Conservation (phyloP, 2,888 invertebrate genomes). For the Agonopterix heracliana region DNA sequence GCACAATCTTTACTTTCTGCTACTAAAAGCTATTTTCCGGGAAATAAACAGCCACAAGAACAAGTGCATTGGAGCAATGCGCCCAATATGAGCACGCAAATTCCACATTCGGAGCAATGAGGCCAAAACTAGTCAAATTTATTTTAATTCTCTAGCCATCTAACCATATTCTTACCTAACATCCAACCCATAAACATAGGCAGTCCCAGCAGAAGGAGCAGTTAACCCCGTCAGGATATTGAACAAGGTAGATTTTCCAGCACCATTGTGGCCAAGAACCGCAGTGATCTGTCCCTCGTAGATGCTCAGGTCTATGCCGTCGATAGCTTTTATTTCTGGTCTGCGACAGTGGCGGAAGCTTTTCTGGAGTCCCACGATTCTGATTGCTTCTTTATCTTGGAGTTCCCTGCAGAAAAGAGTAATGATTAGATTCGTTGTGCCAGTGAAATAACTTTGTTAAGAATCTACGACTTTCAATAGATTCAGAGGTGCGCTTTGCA, state of each 20-base stretch:
- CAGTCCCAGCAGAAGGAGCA: constrained; percentile 83
- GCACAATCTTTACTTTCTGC: no score
- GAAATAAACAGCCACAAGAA: no score
- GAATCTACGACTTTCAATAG: background rate
- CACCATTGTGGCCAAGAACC: constrained; percentile 90
- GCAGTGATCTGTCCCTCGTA: constrained; percentile 92
- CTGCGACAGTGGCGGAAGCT: constrained; percentile 82
- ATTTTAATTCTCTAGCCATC: no score
- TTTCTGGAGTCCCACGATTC: constrained; percentile 84
- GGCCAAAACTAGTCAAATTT: no score
- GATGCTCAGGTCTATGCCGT: constrained; percentile 86
- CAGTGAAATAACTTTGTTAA: background rate
- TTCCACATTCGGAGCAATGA: no score
- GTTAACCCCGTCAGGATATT: constrained; percentile 91
- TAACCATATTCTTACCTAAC: constrained; percentile 68
- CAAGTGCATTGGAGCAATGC: no score
- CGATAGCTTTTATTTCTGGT: constrained; percentile 83
- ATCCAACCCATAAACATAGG: constrained; percentile 85
- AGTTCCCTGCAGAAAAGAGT: constrained; percentile 66
- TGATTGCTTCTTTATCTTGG: constrained; percentile 84
- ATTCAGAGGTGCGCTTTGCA: no score
- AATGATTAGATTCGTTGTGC: background rate
- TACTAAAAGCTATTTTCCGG: no score
- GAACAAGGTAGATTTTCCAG: constrained; percentile 91
- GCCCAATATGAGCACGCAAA: no score